Conservation (phyloP, 53 echinoderm and acorn worm genomes). For the Actinopyga echinites region DNA sequence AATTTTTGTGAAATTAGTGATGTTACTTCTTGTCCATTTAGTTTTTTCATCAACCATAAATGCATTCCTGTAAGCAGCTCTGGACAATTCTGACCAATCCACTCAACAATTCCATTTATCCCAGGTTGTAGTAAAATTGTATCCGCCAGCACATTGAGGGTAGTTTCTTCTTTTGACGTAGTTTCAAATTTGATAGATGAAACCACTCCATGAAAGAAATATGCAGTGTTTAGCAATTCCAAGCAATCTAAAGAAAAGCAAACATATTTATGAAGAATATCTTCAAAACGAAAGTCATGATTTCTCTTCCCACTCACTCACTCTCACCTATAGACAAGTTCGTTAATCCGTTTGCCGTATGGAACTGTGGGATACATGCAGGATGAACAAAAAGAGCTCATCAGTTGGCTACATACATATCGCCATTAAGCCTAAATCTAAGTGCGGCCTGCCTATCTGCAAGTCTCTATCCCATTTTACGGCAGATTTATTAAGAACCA, state of each 20-base stretch:
- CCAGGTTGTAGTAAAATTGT: neutral
- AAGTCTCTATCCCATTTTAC: no score
- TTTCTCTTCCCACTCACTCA: no score
- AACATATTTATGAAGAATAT: neutral
- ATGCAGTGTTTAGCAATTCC: neutral
- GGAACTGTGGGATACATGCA: no score
- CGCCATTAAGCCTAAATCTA: no score
- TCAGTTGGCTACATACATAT: no score
- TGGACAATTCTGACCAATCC: constrained; percentile 77
- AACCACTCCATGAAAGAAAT: neutral
- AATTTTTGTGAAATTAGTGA: constrained; percentile 30
- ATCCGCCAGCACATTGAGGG: neutral
- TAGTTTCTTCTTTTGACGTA: neutral
- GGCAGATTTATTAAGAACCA: no score
- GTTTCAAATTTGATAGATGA: constrained; percentile 1
- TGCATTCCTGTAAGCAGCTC: constrained; percentile 75
- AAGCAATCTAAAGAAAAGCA: neutral
- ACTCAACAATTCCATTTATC: constrained; percentile 13
- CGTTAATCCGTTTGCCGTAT: no score
- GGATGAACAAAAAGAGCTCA: no score
- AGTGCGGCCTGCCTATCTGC: no score
- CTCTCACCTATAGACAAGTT: no score
- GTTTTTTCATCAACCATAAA: constrained; percentile 52
- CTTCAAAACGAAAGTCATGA: no score
- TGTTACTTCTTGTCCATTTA: constrained; percentile 9